Base-by-base conservation (phyloP, 2,888 invertebrate genomes). In the Idaea biselata region DNA sequence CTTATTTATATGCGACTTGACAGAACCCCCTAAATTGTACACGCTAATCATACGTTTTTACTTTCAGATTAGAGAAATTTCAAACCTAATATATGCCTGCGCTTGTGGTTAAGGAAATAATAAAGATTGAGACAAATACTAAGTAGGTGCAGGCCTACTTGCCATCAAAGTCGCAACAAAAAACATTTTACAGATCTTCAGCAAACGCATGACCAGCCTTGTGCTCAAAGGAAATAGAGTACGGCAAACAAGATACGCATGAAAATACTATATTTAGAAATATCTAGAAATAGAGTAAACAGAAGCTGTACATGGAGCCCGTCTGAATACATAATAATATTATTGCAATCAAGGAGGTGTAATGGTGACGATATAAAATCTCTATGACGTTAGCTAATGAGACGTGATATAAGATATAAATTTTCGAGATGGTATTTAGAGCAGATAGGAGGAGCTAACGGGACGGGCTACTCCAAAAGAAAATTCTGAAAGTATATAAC, bases 331-430 rank as follows among this genome's bases (percentile, higher is more conserved):
- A 44, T 18, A 18, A 4, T 17, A 56, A 44, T 18, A 18, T 16
- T 17, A 56, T 56, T 18, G 56, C 17, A 58, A 58, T 60, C 57
- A 32, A 54, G 62, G 60, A 66, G 62, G 60, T 60, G 69, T 71
- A 69, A 71, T 32, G 68, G 60, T 71, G 71, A 69, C 71, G 65
- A 14, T 61, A 63, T 60, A 62, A 59, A n/a, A 58, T 54, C 61
- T 18, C 61, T 61, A 60, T 69, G 70, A 71, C 69, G 68, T 70
- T 58, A 11, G 33, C 18, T 32, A 18, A 62, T 71, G 14, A 44
- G 44, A 44, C 11, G 44, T 44, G 0, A 71, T 71, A 71, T 65
- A 71, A 55, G 60, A 32, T 17, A 59, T 58, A 55, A 55, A 63
- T 60, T 18, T 57, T n/a, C 59, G n/a, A n/a, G 55, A 18, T 59